Conservation (phyloP, 1,140 invertebrate species). For the Psix sp. region DNA sequence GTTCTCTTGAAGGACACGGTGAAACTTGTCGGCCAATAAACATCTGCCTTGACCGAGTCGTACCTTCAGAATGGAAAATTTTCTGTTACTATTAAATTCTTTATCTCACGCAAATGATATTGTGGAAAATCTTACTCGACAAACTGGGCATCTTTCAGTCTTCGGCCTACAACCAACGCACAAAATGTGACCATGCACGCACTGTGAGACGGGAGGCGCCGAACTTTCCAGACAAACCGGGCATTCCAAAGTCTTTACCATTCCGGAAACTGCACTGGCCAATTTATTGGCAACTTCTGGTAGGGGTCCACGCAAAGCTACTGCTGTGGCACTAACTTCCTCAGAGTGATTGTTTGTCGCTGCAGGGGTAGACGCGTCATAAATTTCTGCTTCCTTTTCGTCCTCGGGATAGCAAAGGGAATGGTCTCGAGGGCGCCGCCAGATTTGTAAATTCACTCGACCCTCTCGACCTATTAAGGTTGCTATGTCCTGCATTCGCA, state of each 20-base stretch:
- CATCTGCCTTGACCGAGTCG: slow-evolving; percentile 77
- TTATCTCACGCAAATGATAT: no score
- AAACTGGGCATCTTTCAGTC: slow-evolving; percentile 80
- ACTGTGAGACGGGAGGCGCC: slow-evolving; percentile 80
- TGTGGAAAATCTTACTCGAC: slow-evolving; percentile 71
- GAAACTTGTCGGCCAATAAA: slow-evolving; percentile 78
- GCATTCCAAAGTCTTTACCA: slow-evolving; percentile 80
- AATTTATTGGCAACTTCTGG: slow-evolving; percentile 71
- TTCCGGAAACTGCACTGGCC: slow-evolving; percentile 71
- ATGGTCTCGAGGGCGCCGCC: slow-evolving; percentile 65
- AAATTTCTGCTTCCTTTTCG: slow-evolving; percentile 29
- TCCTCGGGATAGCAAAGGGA: slow-evolving; percentile 7
- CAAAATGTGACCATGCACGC: slow-evolving; percentile 82
- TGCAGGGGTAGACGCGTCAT: slow-evolving; percentile 69
- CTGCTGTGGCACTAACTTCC: slow-evolving; percentile 57
- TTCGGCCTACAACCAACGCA: slow-evolving; percentile 80
- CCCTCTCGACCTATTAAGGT: slow-evolving; percentile 75
- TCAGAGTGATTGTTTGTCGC: slow-evolving; percentile 62
- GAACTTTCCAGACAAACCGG: slow-evolving; percentile 80
- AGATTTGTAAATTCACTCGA: slow-evolving; percentile 67
- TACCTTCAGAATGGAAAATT: slow-evolving; percentile 57
- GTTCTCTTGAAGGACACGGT: slow-evolving; percentile 69
- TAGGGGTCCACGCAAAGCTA: slow-evolving; percentile 68
- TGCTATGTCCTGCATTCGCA: slow-evolving; percentile 79
- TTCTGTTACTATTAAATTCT: neutral